Evolutionary conservation across 1,140 invertebrate species (phyloP).

Genomic region (Drosophila littoralis): DNA sequence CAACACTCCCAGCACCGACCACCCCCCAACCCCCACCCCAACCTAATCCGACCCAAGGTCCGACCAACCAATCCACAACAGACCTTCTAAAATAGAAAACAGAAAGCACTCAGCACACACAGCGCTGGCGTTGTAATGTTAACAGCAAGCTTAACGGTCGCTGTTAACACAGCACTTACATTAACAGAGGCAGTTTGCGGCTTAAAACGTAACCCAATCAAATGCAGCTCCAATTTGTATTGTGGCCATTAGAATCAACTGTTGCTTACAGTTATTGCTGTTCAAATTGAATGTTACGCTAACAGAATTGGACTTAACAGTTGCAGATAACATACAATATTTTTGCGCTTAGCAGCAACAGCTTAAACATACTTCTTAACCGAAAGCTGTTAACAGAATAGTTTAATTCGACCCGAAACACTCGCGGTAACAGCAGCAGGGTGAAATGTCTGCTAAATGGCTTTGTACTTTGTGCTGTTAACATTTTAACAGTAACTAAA

Average conservation of each 20-base stretch:
- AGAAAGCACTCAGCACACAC: slow-evolving; percentile 3
- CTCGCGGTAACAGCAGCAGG: too few relatives aligned
- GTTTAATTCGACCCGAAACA: too few relatives aligned
- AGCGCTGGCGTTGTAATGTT: slow-evolving; percentile 30
- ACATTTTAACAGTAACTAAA: neutral
- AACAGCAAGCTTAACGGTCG: slow-evolving; percentile 3
- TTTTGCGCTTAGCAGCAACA: too few relatives aligned
- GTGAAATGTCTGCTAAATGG: too few relatives aligned
- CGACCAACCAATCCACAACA: neutral
- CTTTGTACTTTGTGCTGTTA: too few relatives aligned
- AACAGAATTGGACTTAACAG: neutral
- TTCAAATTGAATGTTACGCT: neutral
- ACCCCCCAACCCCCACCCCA: neutral
- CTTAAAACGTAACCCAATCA: neutral
- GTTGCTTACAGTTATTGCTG: neutral
- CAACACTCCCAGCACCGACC: too few relatives aligned
- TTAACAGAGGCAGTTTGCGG: neutral
- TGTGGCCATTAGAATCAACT: too few relatives aligned
- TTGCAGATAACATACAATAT: neutral
- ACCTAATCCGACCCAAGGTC: neutral
- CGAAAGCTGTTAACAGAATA: too few relatives aligned
- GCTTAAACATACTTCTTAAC: too few relatives aligned
- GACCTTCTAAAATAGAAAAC: neutral
- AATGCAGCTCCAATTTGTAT: too few relatives aligned
- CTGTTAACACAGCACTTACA: neutral